A percentile compares a stretch with the other conserved stretches of the same genome.
Conservation (phyloP, 2,113 vertebrate species). For the Eira barbara region DNA sequence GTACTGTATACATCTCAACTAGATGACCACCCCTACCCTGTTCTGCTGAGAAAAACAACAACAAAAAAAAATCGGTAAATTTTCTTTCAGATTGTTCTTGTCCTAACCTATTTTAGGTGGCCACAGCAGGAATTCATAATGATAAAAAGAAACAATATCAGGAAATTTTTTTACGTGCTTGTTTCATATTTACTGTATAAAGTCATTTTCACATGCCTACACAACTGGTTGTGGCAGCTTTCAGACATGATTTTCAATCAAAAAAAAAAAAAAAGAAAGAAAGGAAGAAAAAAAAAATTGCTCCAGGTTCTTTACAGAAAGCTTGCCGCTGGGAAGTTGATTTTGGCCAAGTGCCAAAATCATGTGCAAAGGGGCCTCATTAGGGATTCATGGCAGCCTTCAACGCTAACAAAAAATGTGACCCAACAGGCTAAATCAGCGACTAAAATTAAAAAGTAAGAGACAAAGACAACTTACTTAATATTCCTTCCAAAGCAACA, state of each 20-base stretch:
- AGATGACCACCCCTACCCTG: slow-evolving; percentile 74
- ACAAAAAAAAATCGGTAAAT: slow-evolving; percentile 50
- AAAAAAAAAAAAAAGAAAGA: slow-evolving; percentile 43
- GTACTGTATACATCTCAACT: slow-evolving; percentile 58
- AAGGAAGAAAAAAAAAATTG: slow-evolving; percentile 66
- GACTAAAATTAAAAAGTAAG: slow-evolving; percentile 88
- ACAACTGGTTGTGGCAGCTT: slow-evolving; percentile 86
- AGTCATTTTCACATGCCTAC: slow-evolving; percentile 87
- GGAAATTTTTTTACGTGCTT: slow-evolving; percentile 63
- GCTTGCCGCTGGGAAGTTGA: slow-evolving; percentile 89
- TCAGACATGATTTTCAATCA: slow-evolving; percentile 84
- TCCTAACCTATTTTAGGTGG: slow-evolving; percentile 67
- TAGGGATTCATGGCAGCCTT: slow-evolving; percentile 90
- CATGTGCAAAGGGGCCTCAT: slow-evolving; percentile 89
- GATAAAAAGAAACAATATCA: slow-evolving; percentile 71
- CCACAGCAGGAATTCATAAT: slow-evolving; percentile 68
- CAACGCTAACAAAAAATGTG: slow-evolving; percentile 89
- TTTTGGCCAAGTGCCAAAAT: slow-evolving; percentile 88
- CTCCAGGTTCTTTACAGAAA: slow-evolving; percentile 88
- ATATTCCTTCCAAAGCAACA: slow-evolving; percentile 86
- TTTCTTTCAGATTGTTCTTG: slow-evolving; percentile 65
- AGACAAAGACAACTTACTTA: slow-evolving; percentile 89
- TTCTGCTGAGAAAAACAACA: slow-evolving; percentile 72
- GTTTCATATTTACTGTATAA: slow-evolving; percentile 83
- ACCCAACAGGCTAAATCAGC: slow-evolving; percentile 89